These are phyloP conservation scores for Apteryx owenii DNA, from an alignment of 2,113 vertebrate species.

Conservation along the genomic window DNA sequence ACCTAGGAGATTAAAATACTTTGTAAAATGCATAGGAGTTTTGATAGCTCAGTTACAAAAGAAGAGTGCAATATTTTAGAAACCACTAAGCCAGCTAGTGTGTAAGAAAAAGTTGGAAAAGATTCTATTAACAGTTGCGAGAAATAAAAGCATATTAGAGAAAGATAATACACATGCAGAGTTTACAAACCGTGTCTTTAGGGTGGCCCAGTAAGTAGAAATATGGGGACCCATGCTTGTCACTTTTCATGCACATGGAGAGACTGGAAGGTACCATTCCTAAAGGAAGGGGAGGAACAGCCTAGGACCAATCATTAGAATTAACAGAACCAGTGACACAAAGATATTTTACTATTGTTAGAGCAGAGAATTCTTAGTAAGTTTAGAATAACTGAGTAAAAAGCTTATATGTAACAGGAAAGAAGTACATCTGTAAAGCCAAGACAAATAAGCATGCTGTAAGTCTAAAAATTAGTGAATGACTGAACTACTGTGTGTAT, in stretches of 20 bases:
- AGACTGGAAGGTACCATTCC: slow-evolving; percentile 99
- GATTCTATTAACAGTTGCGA: slow-evolving; percentile 66
- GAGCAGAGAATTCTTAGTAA: slow-evolving; percentile 83
- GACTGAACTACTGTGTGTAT: slow-evolving; percentile 34
- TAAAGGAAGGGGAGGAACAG: slow-evolving; percentile 99
- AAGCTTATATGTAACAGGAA: slow-evolving; percentile 73
- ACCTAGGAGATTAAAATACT: not conserved
- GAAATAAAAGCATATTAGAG: slow-evolving; percentile 78
- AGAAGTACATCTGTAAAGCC: slow-evolving; percentile 73
- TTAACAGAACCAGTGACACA: slow-evolving; percentile 92
- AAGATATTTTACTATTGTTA: slow-evolving; percentile 86
- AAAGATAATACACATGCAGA: slow-evolving; percentile 89
- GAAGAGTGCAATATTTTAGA: not conserved
- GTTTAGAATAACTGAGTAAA: slow-evolving; percentile 78
- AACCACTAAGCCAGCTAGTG: slow-evolving; percentile 50
- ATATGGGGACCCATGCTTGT: slow-evolving; percentile 99
- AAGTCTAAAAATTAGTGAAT: slow-evolving; percentile 79
- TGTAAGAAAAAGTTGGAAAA: slow-evolving; percentile 54
- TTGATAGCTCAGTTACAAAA: not conserved
- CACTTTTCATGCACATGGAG: slow-evolving; percentile 99
- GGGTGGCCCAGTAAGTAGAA: slow-evolving; percentile 99
- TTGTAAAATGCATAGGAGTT: not conserved
- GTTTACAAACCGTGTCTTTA: slow-evolving; percentile 99
- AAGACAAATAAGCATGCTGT: slow-evolving; percentile 76
- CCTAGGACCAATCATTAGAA: slow-evolving; percentile 99